Evolutionary conservation across 2,797 vertebrate species (phyloP), one percentile per base, ranked within the genome.

Genomic region (Macrochelys suwanniensis): DNA sequence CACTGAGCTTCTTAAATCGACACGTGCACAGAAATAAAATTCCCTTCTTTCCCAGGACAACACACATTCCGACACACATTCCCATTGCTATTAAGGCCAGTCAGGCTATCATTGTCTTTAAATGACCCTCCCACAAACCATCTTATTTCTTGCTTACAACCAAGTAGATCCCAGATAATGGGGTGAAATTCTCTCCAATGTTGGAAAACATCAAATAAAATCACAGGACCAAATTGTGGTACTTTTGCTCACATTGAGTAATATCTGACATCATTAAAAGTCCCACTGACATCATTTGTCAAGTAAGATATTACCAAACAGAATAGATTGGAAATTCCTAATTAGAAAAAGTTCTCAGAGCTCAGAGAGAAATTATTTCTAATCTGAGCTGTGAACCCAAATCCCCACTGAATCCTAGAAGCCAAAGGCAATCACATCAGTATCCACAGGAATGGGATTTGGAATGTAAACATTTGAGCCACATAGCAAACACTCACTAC

Each of bases 1-100:
- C 19, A 71, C 33, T 28, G 65, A 0, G 0, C n/a, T 45, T 74
- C 57, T 26, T 25, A 74, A 65, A 65, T n/a, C 7, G 21, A 42
- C 9, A 74, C 0, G 23, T 25, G 23, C 10, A 74, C 68, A 74
- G 42, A 74, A 74, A 74, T 3, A 42, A 74, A 37, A 37, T 74
- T 42, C 37, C 17, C 10, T 23, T 74, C 37, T 74, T 74, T 45
- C 37, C 37, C 47, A 42, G 59, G 50, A 61, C 13, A 61, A 51
- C 68, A 4, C 33, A 82, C 7, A 3, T 23, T 61, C 68, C n/a
- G 5, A 17, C 42, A 33, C 2, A 23, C 15, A 17, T 26, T 82
- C 8, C 42, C 11, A 21, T 9, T 3, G 1, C 5, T 77, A 89
- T 85, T 5, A 4, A 81, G 42, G 33, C 33, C 7, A 7, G 16